Base-by-base conservation (phyloP, 2,888 invertebrate genomes). In the Anorthoa munda region DNA sequence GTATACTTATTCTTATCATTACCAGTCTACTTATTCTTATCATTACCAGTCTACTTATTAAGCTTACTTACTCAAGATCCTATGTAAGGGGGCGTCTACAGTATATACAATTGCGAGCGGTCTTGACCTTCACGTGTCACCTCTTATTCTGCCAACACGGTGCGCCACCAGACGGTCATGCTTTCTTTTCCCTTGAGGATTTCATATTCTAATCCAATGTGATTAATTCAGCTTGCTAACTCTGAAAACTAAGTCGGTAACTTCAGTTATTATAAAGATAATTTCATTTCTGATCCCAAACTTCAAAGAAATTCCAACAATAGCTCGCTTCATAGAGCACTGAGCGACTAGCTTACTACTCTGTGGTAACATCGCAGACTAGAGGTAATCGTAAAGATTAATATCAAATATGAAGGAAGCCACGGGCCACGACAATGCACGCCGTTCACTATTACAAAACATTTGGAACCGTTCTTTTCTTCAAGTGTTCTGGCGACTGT, bases 381-480 rank as follows among this genome's bases (percentile, higher is more conserved):
- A 51, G 26, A 77, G 69, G 67, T 82, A 81, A 84, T 81, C 66
- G 45, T 79, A 55, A 75, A 77, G 75, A 82, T 86, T 87, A 86
- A 84, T 87, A 89, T 90, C 87, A 86, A 87, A 90, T 87, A 86
- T 86, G 83, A 86, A 89, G 85, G 83, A 89, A 77, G 79, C 76
- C 75, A 82, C 83, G 82, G 75, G 79, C 76, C 77, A 83, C 83
- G 83, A 89, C 88, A 88, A 87, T 87, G 82, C 79, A 78, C 71
- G 84, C 88, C 89, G 84, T 79, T 90, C 89, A 90, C 90, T 90
- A 89, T 90, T 91, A 75, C 90, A 88, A 89, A 90, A 90, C 83
- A 78, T 72, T 83, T 68, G 77, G 68, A 80, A 71, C 66, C 73
- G 81, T 81, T 86, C 77, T 84, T 86, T 86, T 80, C 82, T 72